phyloP scores from a whole-genome alignment of 2,888 invertebrate genomes.

The Aricia artaxerxes region DNA sequence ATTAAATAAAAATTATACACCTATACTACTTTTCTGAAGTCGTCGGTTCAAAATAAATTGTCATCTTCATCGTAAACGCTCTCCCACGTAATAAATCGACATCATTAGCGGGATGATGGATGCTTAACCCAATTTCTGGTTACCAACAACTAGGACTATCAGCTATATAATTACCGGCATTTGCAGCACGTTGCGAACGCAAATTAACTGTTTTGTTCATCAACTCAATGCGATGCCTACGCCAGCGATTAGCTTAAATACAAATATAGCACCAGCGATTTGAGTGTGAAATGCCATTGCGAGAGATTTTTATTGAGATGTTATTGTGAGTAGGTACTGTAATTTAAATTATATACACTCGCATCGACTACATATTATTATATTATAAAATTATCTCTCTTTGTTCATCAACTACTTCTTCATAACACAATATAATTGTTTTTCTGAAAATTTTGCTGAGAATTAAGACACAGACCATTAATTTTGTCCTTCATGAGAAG shows the following conservation, averaged over 20 bases:
- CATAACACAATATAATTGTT: neutral
- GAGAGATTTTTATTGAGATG: neutral
- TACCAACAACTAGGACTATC: constrained; percentile 43
- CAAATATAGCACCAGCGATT: neutral
- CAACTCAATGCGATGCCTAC: constrained; percentile 13
- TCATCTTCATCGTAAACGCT: neutral
- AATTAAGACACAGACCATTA: neutral
- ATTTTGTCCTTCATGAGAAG: neutral
- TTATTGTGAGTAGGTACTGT: neutral
- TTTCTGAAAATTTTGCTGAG: neutral
- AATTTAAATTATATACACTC: too few species aligned
- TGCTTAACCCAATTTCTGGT: constrained; percentile 53
- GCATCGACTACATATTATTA: neutral
- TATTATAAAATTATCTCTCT: too few species aligned
- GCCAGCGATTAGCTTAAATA: neutral
- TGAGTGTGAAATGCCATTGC: neutral
- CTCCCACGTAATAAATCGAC: constrained; percentile 46
- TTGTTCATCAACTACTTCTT: neutral
- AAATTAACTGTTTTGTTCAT: constrained; percentile 42
- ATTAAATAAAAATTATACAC: too few species aligned
- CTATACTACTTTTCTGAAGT: neutral
- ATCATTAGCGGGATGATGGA: constrained; percentile 53
- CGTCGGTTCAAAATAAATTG: neutral
- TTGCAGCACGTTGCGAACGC: constrained; percentile 36
- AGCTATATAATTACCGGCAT: constrained; percentile 40